Conservation (phyloP, 2,888 invertebrate genomes). For the Drosophila sordidula region DNA sequence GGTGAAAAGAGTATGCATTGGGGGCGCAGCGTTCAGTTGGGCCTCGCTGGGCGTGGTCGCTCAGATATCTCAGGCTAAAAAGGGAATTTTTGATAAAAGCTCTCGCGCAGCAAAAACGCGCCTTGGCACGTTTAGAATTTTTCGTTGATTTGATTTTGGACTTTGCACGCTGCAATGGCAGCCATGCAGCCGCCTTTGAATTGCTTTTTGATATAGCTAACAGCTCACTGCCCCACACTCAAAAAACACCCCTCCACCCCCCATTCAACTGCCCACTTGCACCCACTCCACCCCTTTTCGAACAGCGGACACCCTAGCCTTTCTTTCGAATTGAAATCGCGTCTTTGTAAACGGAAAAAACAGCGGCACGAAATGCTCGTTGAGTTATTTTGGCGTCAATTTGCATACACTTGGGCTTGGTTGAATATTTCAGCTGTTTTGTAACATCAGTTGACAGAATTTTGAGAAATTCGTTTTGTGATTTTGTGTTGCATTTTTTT, state of each 20-base stretch:
- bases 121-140: conserved; percentile 75
- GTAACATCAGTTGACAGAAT: not conserved
- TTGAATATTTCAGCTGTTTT: not conserved
- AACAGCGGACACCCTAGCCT: conserved; percentile 3
- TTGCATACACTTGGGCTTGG: conserved; percentile 22
- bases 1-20: conserved; percentile 31
- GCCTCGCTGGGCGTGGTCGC: conserved; percentile 1
- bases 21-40: not conserved
- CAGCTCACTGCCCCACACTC: not conserved
- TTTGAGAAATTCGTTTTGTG: not conserved
- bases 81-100: conserved; percentile 72
- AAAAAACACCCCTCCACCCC: not conserved
- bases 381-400: conserved; percentile 47
- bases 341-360: conserved; percentile 55
- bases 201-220: conserved; percentile 54
- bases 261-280: not conserved
- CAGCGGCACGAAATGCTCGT: conserved; percentile 36
- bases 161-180: conserved; percentile 66
- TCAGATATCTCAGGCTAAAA: conserved; percentile 58
- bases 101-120: conserved; percentile 19
- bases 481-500: no score
- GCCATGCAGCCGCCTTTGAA: conserved; percentile 50
- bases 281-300: not conserved
- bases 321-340: conserved; percentile 32
- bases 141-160: conserved; percentile 76